A percentile compares a stretch with the other conserved stretches of the same genome.
Evolutionary conservation across 2,797 vertebrate genomes (phyloP).

Genomic region (Cirrhinus mrigala): DNA sequence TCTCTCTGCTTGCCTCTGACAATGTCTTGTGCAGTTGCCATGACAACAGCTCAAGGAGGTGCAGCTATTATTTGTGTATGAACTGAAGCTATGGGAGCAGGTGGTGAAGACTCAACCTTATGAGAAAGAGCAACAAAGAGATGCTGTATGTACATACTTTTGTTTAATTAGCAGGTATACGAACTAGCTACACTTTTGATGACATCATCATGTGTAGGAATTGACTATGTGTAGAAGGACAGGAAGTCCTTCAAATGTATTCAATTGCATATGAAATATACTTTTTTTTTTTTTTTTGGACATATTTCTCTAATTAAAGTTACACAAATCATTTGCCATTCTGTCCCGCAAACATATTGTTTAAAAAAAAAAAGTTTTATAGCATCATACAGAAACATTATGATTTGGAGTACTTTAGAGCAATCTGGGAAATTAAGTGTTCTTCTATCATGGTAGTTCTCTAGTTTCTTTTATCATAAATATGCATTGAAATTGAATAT

Average conservation of each 20-base stretch:
- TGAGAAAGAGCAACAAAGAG: background rate
- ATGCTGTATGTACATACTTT: constrained; percentile 6
- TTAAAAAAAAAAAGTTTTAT: background rate
- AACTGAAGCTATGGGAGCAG: constrained; percentile 40
- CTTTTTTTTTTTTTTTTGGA: no score
- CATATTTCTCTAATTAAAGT: background rate
- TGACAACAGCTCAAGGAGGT: constrained; percentile 56
- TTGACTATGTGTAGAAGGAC: background rate
- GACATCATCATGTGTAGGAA: background rate
- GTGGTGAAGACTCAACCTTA: constrained; percentile 23
- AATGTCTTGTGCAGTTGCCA: constrained; percentile 51
- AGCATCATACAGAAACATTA: background rate
- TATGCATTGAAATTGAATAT: background rate
- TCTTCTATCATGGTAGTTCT: background rate
- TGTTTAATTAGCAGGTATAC: constrained; percentile 10
- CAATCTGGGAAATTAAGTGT: no score
- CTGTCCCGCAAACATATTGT: background rate
- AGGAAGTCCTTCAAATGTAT: no score
- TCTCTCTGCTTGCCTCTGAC: constrained; percentile 32
- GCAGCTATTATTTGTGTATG: constrained; percentile 54
- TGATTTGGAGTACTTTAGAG: background rate
- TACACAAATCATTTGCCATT: background rate
- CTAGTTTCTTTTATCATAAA: background rate
- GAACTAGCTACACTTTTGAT: background rate
- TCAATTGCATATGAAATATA: background rate